Evolutionary conservation across 2,113 vertebrate species (phyloP).

Genomic region (Hippocampus abdominalis): DNA sequence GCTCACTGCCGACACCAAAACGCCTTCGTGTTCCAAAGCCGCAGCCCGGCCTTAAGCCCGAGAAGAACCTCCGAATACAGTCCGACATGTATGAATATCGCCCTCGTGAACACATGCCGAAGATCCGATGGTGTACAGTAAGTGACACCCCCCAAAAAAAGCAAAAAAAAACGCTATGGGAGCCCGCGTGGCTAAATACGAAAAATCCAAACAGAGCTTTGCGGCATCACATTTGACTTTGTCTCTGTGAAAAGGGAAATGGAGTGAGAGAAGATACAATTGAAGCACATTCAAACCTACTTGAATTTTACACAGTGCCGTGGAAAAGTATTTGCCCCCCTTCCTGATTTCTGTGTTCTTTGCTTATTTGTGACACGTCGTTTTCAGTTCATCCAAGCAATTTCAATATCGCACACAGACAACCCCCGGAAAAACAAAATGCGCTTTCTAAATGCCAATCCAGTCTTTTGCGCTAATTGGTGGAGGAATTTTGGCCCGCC

Average conservation of each 20-base stretch:
- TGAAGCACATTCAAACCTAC: not conserved
- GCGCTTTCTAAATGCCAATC: no score
- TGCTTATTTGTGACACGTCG: no score
- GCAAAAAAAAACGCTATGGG: not conserved
- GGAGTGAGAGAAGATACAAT: not conserved
- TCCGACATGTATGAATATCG: not conserved
- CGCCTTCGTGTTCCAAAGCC: slow-evolving; percentile 11
- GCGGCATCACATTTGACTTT: not conserved
- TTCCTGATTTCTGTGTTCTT: no score
- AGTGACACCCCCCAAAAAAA: not conserved
- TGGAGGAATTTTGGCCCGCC: no score
- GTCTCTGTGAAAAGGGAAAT: not conserved
- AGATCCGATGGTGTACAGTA: not conserved
- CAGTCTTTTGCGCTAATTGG: no score
- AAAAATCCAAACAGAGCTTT: not conserved
- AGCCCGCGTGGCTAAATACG: not conserved
- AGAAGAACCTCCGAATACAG: slow-evolving; percentile 36
- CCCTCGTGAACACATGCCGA: not conserved
- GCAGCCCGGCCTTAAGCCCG: slow-evolving; percentile 19
- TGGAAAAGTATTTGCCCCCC: no score
- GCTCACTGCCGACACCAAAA: slow-evolving; percentile 59
- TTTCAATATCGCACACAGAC: no score
- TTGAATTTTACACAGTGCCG: not conserved
- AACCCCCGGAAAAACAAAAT: no score
- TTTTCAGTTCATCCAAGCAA: no score